phyloP scores from a whole-genome alignment of 1,140 invertebrate species.

The Asbolus verrucosus region DNA sequence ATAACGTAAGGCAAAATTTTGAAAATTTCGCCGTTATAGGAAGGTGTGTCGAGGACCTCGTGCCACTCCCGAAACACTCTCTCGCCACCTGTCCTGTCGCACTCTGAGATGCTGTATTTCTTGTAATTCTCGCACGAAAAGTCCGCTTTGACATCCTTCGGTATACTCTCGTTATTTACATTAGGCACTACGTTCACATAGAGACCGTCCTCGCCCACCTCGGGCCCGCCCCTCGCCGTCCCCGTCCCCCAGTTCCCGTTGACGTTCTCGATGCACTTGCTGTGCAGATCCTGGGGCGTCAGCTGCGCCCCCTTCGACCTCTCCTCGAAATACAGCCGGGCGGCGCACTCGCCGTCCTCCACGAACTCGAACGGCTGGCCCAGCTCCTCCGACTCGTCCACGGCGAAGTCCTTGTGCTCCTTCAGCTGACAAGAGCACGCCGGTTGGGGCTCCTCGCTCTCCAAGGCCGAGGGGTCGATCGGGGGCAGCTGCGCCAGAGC shows the following conservation, averaged over 20 bases:
- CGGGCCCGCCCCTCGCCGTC: conserved; percentile 36
- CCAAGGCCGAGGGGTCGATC: conserved; percentile 53
- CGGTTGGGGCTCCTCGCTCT: conserved; percentile 46
- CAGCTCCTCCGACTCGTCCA: conserved; percentile 49
- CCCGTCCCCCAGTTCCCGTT: conserved; percentile 61
- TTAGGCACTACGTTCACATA: conserved; percentile 64
- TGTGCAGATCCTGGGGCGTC: conserved; percentile 53
- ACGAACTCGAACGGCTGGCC: conserved; percentile 54
- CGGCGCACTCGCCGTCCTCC: conserved; percentile 59
- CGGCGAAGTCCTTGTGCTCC: conserved; percentile 55
- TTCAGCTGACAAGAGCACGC: conserved; percentile 55
- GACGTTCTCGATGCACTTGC: conserved; percentile 54
- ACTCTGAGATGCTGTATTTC: conserved; percentile 64
- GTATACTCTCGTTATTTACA: conserved; percentile 60
- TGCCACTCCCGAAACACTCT: conserved; percentile 83
- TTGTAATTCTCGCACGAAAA: conserved; percentile 61
- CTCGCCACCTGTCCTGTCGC: conserved; percentile 48
- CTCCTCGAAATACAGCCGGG: conserved; percentile 54
- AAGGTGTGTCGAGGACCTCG: conserved; percentile 77
- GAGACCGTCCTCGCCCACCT: conserved; percentile 52
- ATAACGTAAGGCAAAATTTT: conserved; percentile 93
- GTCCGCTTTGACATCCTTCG: conserved; percentile 54
- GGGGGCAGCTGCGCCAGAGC: conserved; percentile 60
- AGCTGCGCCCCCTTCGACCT: conserved; percentile 51
- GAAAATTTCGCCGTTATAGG: conserved; percentile 78